A percentile compares a stretch with the other conserved stretches of the same genome.
Evolutionary conservation across 1,140 invertebrate genomes (phyloP).

Genomic region (Drosophila erecta): DNA sequence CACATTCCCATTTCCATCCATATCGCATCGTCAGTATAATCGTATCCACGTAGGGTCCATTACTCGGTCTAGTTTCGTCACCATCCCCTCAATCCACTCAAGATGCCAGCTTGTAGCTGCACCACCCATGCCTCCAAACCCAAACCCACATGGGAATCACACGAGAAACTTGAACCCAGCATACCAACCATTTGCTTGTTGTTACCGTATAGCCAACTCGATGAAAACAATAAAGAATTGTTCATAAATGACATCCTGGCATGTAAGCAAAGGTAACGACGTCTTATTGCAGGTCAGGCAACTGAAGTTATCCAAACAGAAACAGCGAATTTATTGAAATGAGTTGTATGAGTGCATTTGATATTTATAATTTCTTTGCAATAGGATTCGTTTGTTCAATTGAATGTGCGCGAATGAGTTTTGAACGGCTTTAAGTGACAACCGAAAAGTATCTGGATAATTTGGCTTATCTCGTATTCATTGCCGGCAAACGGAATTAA

Average conservation of each 20-base stretch:
- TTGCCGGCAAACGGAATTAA: slow-evolving; percentile 48
- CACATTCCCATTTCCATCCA: not conserved
- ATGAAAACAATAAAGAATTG: slow-evolving; percentile 54
- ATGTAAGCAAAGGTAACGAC: not conserved
- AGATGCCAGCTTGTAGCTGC: slow-evolving; percentile 4
- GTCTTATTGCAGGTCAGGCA: not conserved
- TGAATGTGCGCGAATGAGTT: not conserved
- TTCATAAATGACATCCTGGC: slow-evolving; percentile 49
- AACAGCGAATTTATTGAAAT: too few relatives aligned
- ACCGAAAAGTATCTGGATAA: not conserved
- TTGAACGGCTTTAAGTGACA: not conserved
- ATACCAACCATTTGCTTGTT: slow-evolving; percentile 6
- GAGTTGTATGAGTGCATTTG: too few relatives aligned
- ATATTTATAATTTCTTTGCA: too few relatives aligned
- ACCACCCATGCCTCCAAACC: slow-evolving; percentile 30
- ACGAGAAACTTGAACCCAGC: not conserved
- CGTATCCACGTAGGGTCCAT: slow-evolving; percentile 1
- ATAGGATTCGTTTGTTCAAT: too few relatives aligned
- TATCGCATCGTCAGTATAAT: slow-evolving; percentile 5
- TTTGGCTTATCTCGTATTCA: slow-evolving; percentile 16
- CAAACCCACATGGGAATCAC: not conserved
- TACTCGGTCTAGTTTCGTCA: not conserved
- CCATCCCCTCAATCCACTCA: not conserved
- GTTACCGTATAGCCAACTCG: not conserved
- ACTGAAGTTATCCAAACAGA: not conserved